These are phyloP conservation scores for Callopanchax toddi DNA, from an alignment of 2,113 vertebrate species.

Conservation along the genomic window DNA sequence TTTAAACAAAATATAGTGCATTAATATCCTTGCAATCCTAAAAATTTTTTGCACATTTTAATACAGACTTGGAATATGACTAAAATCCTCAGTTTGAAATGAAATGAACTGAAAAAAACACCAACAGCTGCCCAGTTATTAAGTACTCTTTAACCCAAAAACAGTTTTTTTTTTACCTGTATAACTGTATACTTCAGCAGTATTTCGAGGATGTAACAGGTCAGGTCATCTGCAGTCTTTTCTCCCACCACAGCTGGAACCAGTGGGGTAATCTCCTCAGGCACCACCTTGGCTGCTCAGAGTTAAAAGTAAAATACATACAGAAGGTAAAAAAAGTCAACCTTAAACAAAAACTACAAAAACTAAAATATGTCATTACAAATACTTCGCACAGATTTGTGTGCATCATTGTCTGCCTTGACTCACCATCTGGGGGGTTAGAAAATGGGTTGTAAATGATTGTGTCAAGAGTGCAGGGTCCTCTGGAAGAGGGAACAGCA, in stretches of 20 bases:
- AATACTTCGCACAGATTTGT: background rate
- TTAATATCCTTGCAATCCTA: no score
- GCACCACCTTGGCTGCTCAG: slow-evolving; percentile 88
- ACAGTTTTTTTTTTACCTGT: slow-evolving; percentile 89
- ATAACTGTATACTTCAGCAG: slow-evolving; percentile 95
- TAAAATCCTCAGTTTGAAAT: no score
- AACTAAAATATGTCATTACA: background rate
- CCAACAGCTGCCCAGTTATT: no score
- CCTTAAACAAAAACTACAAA: background rate
- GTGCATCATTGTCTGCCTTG: background rate
- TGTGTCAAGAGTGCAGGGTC: slow-evolving; percentile 93
- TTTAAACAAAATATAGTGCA: no score
- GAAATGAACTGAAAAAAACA: no score
- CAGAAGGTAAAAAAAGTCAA: background rate
- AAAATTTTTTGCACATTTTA: no score
- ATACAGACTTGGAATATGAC: no score
- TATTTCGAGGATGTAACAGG: slow-evolving; percentile 93
- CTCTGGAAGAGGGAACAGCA: slow-evolving; percentile 85
- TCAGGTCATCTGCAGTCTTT: slow-evolving; percentile 91
- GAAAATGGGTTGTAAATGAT: slow-evolving; percentile 89
- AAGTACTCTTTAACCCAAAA: no score
- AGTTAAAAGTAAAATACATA: slow-evolving; percentile 15
- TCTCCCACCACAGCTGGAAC: slow-evolving; percentile 90
- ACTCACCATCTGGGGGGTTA: slow-evolving; percentile 85
- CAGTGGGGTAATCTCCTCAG: slow-evolving; percentile 94